Percentiles rank a stretch among this genome's conserved stretches.
Evolutionary conservation across 2,888 invertebrate species (phyloP).

Genomic region (Hirtodrosophila cameraria): DNA sequence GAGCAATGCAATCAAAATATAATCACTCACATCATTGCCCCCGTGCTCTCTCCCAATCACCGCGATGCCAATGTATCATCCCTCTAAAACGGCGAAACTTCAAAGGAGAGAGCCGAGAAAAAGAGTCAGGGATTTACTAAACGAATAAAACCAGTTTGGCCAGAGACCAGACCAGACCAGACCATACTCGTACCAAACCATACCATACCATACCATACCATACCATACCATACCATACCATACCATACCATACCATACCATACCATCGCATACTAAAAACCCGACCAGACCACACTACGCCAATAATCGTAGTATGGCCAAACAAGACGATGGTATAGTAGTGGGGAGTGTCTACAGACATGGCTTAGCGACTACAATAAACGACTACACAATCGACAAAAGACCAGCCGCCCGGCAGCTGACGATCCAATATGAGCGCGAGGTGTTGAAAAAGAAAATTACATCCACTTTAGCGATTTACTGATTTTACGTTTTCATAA

Average conservation of each 20-base stretch:
- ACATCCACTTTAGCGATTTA: constrained; percentile 83
- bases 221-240: constrained; percentile 7
- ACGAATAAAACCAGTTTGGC: constrained; percentile 74
- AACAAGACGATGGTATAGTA: constrained; percentile 57
- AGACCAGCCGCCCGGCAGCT: constrained; percentile 75
- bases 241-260: constrained; percentile 19
- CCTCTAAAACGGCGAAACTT: constrained; percentile 77
- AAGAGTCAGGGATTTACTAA: constrained; percentile 79
- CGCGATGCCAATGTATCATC: constrained; percentile 76
- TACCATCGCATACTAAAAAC: constrained; percentile 23
- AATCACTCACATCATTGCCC: constrained; percentile 81
- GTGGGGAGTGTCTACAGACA: constrained; percentile 59
- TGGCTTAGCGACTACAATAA: constrained; percentile 64
- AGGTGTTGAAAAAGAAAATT: constrained; percentile 84
- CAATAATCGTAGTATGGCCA: constrained; percentile 40
- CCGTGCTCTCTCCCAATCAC: constrained; percentile 78
- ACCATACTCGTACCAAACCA: constrained; percentile 34
- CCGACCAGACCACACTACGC: constrained; percentile 27
- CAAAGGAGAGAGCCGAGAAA: constrained; percentile 75
- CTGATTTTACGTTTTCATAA: constrained; percentile 83
- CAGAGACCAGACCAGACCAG: constrained; percentile 41
- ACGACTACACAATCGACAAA: constrained; percentile 63
- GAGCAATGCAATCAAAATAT: constrained; percentile 78
- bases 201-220: constrained; percentile 27
- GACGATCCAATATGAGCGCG: constrained; percentile 77